These are phyloP conservation scores for Strigamia crassipes DNA, from an alignment of 2,888 invertebrate genomes.

Conservation along the genomic window DNA sequence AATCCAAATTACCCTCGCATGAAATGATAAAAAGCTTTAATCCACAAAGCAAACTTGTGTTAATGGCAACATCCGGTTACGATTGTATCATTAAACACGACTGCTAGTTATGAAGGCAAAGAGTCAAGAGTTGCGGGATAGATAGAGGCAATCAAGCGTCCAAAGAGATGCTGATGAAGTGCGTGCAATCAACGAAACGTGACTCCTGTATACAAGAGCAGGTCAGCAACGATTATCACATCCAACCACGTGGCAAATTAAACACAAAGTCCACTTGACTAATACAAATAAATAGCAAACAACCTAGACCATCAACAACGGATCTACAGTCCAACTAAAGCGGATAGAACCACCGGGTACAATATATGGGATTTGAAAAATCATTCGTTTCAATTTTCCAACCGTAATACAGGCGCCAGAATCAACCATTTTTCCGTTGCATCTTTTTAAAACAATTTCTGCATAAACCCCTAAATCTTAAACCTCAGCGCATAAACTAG, in stretches of 20 bases:
- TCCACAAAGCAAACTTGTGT: neutral
- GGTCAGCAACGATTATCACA: constrained; percentile 34
- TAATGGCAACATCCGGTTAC: neutral
- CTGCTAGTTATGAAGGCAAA: constrained; percentile 35
- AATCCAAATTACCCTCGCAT: neutral
- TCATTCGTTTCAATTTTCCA: too few relatives aligned
- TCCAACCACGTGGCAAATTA: constrained; percentile 42
- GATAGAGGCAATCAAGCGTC: constrained; percentile 27
- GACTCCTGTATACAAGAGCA: constrained; percentile 28
- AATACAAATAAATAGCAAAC: constrained; percentile 29
- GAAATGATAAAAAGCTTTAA: neutral
- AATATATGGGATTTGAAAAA: too few relatives aligned
- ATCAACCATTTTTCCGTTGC: too few relatives aligned
- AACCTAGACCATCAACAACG: neutral
- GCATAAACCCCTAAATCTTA: too few relatives aligned
- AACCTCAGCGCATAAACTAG: too few relatives aligned
- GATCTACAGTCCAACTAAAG: neutral
- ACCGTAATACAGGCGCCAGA: too few relatives aligned
- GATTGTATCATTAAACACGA: constrained; percentile 28
- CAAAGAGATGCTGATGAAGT: constrained; percentile 36
- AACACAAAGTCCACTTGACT: constrained; percentile 40
- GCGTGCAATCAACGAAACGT: constrained; percentile 40
- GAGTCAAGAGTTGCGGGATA: constrained; percentile 18
- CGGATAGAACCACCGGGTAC: neutral
- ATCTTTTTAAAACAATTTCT: too few relatives aligned